Conservation (phyloP, 2,888 invertebrate genomes). For the Disparrhopalites patrizii region DNA sequence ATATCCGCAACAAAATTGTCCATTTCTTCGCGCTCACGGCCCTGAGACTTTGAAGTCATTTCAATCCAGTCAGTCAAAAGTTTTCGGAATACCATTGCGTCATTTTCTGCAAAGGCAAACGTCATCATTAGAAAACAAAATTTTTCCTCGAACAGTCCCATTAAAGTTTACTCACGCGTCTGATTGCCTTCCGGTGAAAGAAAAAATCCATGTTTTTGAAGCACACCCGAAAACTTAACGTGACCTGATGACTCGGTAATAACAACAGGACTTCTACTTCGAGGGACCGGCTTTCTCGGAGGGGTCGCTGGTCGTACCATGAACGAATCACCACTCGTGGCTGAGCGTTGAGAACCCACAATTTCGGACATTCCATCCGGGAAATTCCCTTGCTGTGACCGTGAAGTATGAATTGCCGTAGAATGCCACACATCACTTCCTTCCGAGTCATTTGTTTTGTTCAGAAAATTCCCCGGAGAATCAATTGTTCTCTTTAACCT, state of each 20-base stretch:
- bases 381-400: neutral
- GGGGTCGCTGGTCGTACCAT: neutral
- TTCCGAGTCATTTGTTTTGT: neutral
- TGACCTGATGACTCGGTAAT: slow-evolving; percentile 22
- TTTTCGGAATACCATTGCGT: slow-evolving; percentile 17
- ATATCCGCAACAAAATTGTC: slow-evolving; percentile 14
- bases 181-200: slow-evolving; percentile 17
- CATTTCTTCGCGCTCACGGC: neutral
- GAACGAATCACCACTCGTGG: neutral
- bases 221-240: slow-evolving; percentile 1
- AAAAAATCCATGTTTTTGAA: slow-evolving; percentile 24
- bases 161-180: slow-evolving; percentile 6
- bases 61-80: slow-evolving; percentile 14
- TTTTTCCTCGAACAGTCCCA: neutral
- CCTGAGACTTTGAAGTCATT: neutral
- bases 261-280: slow-evolving; percentile 13
- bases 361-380: neutral
- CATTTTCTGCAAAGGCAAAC: slow-evolving; percentile 2
- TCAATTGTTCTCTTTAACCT: slow-evolving; percentile 5
- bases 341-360: neutral
- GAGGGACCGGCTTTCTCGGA: too few relatives aligned
- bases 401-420: slow-evolving; percentile 1
- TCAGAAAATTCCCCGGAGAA: slow-evolving; percentile 2
- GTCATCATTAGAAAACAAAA: neutral
- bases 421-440: slow-evolving; percentile 15